Percentiles rank a stretch among this genome's conserved stretches.
phyloP scores from a whole-genome alignment of 2,797 vertebrate species.

The Paedocypris micromegethes region DNA sequence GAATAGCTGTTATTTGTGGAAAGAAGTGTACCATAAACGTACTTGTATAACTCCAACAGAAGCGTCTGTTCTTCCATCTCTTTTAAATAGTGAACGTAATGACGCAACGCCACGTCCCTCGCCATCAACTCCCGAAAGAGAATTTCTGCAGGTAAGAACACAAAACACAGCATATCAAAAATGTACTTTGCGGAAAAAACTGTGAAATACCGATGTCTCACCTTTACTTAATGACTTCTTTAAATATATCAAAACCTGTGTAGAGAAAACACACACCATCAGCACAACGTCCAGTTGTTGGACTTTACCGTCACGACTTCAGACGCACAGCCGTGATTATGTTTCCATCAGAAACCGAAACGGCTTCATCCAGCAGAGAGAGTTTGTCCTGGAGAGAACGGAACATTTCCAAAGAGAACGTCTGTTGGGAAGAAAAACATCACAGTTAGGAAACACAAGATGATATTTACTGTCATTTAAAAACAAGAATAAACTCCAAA shows the following conservation, averaged over 20 bases:
- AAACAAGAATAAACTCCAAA: background rate
- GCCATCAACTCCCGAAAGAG: constrained; percentile 83
- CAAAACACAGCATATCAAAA: background rate
- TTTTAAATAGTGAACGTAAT: constrained; percentile 86
- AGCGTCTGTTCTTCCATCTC: constrained; percentile 81
- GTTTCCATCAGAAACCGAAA: constrained; percentile 82
- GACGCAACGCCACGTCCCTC: constrained; percentile 82
- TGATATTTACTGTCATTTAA: background rate
- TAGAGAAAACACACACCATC: constrained; percentile 36
- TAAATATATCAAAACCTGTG: constrained; percentile 87
- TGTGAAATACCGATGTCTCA: constrained; percentile 53
- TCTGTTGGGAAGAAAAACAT: constrained; percentile 50
- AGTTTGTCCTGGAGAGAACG: constrained; percentile 89
- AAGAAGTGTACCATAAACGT: constrained; percentile 17
- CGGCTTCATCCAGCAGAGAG: constrained; percentile 81
- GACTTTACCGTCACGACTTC: background rate
- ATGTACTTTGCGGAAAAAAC: background rate
- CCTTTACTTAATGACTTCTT: constrained; percentile 88
- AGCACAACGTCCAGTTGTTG: no score
- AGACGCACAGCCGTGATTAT: constrained; percentile 82
- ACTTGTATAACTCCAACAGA: constrained; percentile 82
- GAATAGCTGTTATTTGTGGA: background rate
- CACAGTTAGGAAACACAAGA: background rate
- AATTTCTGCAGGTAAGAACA: constrained; percentile 67
- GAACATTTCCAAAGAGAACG: constrained; percentile 83